These are phyloP conservation scores for Melieria omissa DNA, from an alignment of 2,888 invertebrate species.

Conservation along the genomic window DNA sequence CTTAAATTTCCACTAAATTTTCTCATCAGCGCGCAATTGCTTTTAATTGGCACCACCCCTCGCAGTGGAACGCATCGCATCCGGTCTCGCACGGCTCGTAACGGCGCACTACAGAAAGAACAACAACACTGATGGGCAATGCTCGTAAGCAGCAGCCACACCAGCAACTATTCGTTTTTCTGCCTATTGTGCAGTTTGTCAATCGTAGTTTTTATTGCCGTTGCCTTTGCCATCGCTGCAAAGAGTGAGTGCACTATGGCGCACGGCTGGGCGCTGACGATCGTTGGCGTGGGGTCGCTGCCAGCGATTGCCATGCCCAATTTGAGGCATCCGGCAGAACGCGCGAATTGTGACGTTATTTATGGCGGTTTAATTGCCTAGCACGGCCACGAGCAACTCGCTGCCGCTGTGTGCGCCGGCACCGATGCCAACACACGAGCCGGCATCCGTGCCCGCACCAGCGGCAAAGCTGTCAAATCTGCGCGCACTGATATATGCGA, in stretches of 20 bases:
- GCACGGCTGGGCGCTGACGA: no score
- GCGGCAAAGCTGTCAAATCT: not conserved
- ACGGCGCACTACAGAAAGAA: conserved; percentile 1
- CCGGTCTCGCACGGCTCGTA: conserved; percentile 29
- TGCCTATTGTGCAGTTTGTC: not conserved
- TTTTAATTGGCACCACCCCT: conserved; percentile 47
- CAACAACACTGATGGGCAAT: conserved; percentile 40
- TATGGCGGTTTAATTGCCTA: conserved; percentile 45
- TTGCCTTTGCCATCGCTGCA: no score
- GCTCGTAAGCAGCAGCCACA: not conserved
- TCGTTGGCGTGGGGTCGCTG: conserved; percentile 4
- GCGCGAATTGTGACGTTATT: conserved; percentile 36
- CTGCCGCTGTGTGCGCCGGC: no score
- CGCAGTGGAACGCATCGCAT: conserved; percentile 41
- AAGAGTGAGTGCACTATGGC: no score
- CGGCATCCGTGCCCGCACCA: conserved; percentile 32
- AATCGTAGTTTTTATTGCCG: not conserved
- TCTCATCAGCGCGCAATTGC: conserved; percentile 42
- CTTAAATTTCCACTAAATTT: conserved; percentile 20
- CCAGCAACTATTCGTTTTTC: not conserved
- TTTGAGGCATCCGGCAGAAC: conserved; percentile 36
- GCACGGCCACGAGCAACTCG: conserved; percentile 14
- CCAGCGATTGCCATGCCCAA: conserved; percentile 41
- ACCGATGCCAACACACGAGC: not conserved
- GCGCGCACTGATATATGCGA: not conserved